Base-by-base conservation (phyloP, 2,888 invertebrate genomes). In the Raillietiella orientalis region DNA sequence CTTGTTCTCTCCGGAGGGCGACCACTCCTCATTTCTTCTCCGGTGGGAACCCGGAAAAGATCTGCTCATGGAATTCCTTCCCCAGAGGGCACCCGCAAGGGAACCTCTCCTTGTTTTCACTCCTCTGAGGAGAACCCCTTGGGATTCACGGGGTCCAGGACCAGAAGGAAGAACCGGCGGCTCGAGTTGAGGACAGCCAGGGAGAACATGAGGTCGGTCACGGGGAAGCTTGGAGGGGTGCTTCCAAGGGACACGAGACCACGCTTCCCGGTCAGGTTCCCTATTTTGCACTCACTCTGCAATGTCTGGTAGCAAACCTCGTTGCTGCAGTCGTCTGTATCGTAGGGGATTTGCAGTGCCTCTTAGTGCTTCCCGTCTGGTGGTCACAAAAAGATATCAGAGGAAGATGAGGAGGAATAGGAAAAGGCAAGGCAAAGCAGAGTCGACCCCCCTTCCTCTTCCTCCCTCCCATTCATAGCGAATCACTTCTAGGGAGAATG, bases 291-390 rank as follows among this genome's bases (percentile, higher is more conserved):
- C 9, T 35, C 33, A 4, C 35, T 32, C 4, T 30, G 27, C 23
- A 34, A 34, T 1, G 40, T 38, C 27, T 44, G 45, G n/a, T 36
- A 33, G 3, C 33, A 33, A 9, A 54, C 47, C 0, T 62, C 64
- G 21, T 39, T 39, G 14, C 37, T 34, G 24, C 54, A 54, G 32
- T 66, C 63, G 32, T 66, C 60, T 0, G 77, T 77, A 50, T 79
- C 72, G 38, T 74, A 77, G 1, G 79, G 60, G 16, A 66, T 47
- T 42, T 77, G 74, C 4, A 82, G 49, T 31, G 70, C 66, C 43
- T 79, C 67, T 42, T 82, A 82, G 38, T 70, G 66, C 26, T 64
- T 61, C 34, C 66, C 63, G 9, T 59, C 55, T 31, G 61, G 56
- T 25, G 64, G 64, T 49, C 33, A 23, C 41, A 38, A 23, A 30